These are phyloP conservation scores for Lycophotia porphyrea DNA, from an alignment of 2,888 invertebrate species.

Conservation along the genomic window DNA sequence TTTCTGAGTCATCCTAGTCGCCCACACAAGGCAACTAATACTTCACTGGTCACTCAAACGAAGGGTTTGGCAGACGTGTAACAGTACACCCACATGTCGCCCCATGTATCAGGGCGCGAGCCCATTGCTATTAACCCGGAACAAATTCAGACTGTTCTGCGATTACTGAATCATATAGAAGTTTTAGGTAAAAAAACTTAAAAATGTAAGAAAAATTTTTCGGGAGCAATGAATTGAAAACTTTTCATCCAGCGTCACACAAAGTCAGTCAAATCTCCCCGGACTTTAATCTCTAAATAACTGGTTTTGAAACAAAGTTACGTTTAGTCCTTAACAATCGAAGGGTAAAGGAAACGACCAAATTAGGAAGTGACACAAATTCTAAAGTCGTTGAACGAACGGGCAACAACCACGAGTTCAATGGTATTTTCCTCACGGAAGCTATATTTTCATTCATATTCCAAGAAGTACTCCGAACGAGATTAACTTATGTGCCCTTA, in stretches of 20 bases:
- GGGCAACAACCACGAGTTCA: slow-evolving; percentile 46
- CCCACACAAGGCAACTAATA: slow-evolving; percentile 38
- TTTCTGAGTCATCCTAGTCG: slow-evolving; percentile 55
- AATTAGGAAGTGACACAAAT: slow-evolving; percentile 29
- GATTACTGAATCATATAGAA: background rate
- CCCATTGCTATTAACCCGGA: background rate
- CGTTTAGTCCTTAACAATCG: background rate
- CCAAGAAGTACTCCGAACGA: background rate
- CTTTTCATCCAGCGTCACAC: background rate
- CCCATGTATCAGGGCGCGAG: background rate
- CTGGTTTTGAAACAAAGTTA: slow-evolving; percentile 1
- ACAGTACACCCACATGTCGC: background rate
- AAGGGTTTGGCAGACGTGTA: background rate
- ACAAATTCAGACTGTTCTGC: background rate
- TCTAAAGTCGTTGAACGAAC: slow-evolving; percentile 42
- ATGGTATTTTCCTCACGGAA: slow-evolving; percentile 15
- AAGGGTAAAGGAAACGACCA: slow-evolving; percentile 26
- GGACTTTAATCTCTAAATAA: slow-evolving; percentile 11
- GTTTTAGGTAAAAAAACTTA: background rate
- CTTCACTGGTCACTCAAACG: slow-evolving; percentile 3
- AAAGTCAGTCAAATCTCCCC: slow-evolving; percentile 28
- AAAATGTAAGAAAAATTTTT: background rate
- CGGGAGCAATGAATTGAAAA: background rate
- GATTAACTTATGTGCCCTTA: background rate
- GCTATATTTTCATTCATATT: slow-evolving; percentile 11